Evolutionary conservation across 2,888 invertebrate genomes (phyloP).

Genomic region (Caenorhabditis japonica): DNA sequence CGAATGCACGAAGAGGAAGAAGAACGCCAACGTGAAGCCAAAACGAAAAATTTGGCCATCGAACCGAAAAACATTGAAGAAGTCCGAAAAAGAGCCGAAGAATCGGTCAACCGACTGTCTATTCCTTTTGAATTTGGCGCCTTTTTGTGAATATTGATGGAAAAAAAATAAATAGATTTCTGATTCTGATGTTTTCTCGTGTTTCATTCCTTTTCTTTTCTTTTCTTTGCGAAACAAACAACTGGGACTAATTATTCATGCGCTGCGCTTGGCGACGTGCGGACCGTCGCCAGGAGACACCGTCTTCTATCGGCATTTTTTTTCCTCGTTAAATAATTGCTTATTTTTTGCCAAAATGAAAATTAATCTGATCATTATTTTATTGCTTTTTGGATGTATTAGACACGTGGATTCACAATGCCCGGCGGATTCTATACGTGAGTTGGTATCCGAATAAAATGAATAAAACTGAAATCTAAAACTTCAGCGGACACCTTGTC

Average conservation of each 20-base stretch:
- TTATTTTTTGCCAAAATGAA: background rate
- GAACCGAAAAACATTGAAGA: constrained; percentile 23
- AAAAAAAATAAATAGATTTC: background rate
- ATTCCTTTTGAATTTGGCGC: constrained; percentile 38
- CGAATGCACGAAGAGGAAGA: constrained; percentile 40
- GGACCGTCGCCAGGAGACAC: constrained; percentile 32
- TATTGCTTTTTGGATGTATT: constrained; percentile 3
- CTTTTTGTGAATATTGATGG: constrained; percentile 8
- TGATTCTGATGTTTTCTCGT: constrained; percentile 12
- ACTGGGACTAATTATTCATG: constrained; percentile 27
- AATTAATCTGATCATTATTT: background rate
- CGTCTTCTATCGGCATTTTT: constrained; percentile 12
- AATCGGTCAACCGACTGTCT: constrained; percentile 15
- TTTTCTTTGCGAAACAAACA: constrained; percentile 21
- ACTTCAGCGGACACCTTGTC: constrained; percentile 34
- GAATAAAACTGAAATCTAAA: too few species aligned
- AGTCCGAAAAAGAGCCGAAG: constrained; percentile 11
- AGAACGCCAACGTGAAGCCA: constrained; percentile 4
- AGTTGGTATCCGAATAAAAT: background rate
- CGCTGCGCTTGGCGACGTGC: constrained; percentile 8
- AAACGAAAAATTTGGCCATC: constrained; percentile 20
- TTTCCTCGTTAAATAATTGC: constrained; percentile 17
- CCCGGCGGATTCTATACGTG: constrained; percentile 35
- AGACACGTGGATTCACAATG: constrained; percentile 15
- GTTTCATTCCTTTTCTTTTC: background rate